These are phyloP conservation scores for Tenthredo amoena DNA, from an alignment of 2,888 invertebrate genomes.

Conservation along the genomic window DNA sequence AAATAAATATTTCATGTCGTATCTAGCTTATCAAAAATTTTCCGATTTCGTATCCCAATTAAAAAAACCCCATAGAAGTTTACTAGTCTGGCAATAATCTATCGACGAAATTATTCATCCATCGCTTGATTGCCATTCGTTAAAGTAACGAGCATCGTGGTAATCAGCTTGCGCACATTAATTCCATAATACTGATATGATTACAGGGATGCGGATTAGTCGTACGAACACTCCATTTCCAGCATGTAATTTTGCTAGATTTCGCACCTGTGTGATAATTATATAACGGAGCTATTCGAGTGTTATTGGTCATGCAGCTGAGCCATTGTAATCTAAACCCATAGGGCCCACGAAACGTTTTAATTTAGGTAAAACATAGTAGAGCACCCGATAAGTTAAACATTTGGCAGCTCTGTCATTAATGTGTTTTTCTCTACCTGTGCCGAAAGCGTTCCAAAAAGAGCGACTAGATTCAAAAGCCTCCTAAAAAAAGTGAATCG, in stretches of 20 bases:
- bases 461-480: too few species aligned
- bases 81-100: background rate
- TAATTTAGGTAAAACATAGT: background rate
- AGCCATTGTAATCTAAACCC: background rate
- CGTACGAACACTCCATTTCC: background rate
- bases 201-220: background rate
- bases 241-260: background rate
- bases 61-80: background rate
- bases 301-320: constrained; percentile 3
- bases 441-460: too few species aligned
- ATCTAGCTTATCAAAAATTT: background rate
- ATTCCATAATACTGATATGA: background rate
- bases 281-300: background rate
- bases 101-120: background rate
- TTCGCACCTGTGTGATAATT: background rate
- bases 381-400: background rate
- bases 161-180: background rate
- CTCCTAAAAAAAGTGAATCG: too few species aligned
- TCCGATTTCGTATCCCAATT: background rate
- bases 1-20: too few species aligned
- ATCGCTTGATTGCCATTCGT: background rate
- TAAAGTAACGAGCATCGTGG: background rate
- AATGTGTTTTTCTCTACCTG: background rate
- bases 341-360: background rate
- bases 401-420: too few species aligned